Evolutionary conservation across 2,113 vertebrate species (phyloP).

Genomic region (Chloropsis hardwickii): DNA sequence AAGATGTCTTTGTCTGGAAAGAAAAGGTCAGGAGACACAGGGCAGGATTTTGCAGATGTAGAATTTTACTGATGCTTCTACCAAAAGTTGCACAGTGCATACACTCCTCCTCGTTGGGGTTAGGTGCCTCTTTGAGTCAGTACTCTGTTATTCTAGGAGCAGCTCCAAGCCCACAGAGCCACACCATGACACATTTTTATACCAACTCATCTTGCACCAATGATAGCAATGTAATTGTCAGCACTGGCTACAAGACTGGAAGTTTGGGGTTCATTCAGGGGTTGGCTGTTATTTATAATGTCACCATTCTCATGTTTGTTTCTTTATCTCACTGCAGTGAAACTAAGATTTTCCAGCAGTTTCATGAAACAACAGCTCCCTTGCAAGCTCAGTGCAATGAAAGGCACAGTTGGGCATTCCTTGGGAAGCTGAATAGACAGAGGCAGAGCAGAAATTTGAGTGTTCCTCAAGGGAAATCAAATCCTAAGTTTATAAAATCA

Average conservation of each 20-base stretch:
- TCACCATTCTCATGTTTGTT: background rate
- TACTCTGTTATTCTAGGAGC: background rate
- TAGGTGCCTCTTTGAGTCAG: background rate
- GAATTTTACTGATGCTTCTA: background rate
- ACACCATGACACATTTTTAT: accelerated
- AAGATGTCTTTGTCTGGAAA: background rate
- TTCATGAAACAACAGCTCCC: background rate
- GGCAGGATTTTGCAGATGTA: background rate
- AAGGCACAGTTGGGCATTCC: background rate
- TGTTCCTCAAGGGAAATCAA: background rate
- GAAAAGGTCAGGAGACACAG: background rate
- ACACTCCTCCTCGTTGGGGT: background rate
- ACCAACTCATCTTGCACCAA: background rate
- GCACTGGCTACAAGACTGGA: background rate
- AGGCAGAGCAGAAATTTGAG: background rate
- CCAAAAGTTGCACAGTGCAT: background rate
- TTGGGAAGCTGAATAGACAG: background rate
- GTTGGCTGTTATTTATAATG: background rate
- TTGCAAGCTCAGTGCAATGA: background rate
- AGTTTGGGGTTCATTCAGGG: background rate
- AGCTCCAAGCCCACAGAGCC: background rate
- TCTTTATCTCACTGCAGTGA: background rate
- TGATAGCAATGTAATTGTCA: background rate
- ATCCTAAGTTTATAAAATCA: background rate
- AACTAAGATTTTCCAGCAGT: background rate